These are phyloP conservation scores for Pangasius larnaudii DNA, from an alignment of 2,797 vertebrate genomes.

Conservation along the genomic window DNA sequence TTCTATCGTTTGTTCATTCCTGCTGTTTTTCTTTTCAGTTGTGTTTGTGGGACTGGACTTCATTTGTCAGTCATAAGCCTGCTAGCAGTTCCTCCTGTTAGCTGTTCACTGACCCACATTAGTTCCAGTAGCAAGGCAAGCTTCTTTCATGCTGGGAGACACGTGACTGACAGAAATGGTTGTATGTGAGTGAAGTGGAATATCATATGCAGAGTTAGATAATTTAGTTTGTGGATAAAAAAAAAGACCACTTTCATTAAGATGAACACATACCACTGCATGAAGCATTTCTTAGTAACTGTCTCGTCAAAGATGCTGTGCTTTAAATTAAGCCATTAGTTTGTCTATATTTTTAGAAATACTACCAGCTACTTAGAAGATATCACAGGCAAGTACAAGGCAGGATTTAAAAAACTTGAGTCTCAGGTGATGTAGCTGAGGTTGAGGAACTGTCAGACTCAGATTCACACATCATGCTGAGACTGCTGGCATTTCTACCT, in stretches of 20 bases:
- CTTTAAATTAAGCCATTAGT: not conserved
- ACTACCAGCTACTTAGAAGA: not conserved
- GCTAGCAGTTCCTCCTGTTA: not conserved
- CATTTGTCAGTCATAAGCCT: not conserved
- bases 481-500: not conserved
- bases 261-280: not conserved
- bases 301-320: not conserved
- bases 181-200: too few relatives aligned
- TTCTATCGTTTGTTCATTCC: not conserved
- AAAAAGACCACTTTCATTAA: not conserved
- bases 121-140: not conserved
- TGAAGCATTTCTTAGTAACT: slow-evolving; percentile 3
- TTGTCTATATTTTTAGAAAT: not conserved
- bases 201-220: too few relatives aligned
- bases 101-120: not conserved
- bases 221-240: too few relatives aligned
- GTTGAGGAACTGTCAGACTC: not conserved
- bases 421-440: not conserved
- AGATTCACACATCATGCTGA: not conserved
- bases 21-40: not conserved
- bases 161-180: not conserved
- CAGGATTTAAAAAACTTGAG: not conserved
- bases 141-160: not conserved
- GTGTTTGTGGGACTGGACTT: not conserved
- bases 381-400: not conserved